Evolutionary conservation across 2,888 invertebrate species (phyloP), one percentile per base, ranked within the genome.

Genomic region (Acanthosoma haemorrhoidale): DNA sequence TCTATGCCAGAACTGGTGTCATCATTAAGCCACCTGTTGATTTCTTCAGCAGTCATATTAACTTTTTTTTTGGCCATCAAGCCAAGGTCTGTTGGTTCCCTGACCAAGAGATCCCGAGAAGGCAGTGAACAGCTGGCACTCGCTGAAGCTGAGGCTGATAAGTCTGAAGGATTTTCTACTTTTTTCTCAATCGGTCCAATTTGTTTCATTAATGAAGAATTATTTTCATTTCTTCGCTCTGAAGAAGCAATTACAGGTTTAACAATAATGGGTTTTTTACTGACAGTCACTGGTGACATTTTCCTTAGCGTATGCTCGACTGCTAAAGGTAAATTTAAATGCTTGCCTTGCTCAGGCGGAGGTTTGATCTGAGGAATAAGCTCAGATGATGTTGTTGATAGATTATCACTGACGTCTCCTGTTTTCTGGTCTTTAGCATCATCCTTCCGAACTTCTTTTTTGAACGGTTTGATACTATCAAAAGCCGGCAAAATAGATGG

Each of bases 241-340:
- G n/a, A 8, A 9, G 41, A 34, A 15, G 69, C 32, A 21, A 41
- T 43, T 57, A 60, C 31, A 34, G 66, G 18, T 25, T 32, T 63
- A 16, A 31, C 25, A 13, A 67, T 11, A 18, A 15, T 31, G 32
- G 72, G 70, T 41, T 73, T 75, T 60, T 74, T 75, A 39, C 67
- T 73, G 11, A 72, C 73, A 6, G 73, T 73, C 8, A 71, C 70
- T 11, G 74, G 72, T 21, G 75, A 74, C 68, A 70, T 73, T 69
- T 73, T 74, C 41, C 75, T 71, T 31, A 75, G 67, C 11, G 75
- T 74, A 41, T 74, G 74, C 58, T 75, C 75, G n/a, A 75, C 75
- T 8, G 75, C 71, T 29, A 75, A 64, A 13, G 75, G 75, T 5
- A 75, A 67, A 67, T 75, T 72, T 38, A 73, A 64, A 70, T 75